Percentiles rank a stretch among this genome's conserved stretches.
phyloP scores from a whole-genome alignment of 1,140 invertebrate species.

The Globodera rostochiensis region DNA sequence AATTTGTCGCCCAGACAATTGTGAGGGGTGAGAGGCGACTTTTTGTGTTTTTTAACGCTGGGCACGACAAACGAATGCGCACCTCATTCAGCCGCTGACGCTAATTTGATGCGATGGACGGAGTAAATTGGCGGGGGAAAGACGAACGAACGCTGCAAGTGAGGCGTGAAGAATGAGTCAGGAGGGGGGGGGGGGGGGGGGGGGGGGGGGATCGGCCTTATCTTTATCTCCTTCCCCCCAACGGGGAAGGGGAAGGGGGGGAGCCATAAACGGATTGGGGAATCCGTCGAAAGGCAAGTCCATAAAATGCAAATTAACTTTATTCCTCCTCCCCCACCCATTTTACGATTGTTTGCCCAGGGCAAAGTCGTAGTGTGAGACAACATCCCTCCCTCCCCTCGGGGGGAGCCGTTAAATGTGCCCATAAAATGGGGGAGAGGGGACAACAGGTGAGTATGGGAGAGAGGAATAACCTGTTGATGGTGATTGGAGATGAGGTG shows the following conservation, averaged over 20 bases:
- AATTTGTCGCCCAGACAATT: constrained; percentile 17
- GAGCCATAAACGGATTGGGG: not conserved
- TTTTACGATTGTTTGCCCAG: constrained; percentile 32
- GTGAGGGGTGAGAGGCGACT: not conserved
- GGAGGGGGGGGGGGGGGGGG: not conserved
- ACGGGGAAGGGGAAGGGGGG: not conserved
- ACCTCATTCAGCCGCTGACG: constrained; percentile 13
- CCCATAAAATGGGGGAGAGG: not conserved
- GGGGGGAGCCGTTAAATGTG: not conserved
- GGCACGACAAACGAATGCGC: constrained; percentile 16
- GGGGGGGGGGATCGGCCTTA: constrained; percentile 1
- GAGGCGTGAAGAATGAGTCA: constrained; percentile 25
- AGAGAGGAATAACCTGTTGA: not conserved
- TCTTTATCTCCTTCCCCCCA: constrained; percentile 3
- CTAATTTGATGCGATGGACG: constrained; percentile 27
- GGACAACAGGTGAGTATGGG: not conserved
- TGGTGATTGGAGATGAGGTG: constrained; percentile 11
- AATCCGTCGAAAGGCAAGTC: constrained; percentile 10
- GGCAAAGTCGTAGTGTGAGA: not conserved
- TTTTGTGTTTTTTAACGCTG: constrained; percentile 25
- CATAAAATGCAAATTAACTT: constrained; percentile 37
- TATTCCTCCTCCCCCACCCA: not conserved
- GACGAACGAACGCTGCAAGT: constrained; percentile 17
- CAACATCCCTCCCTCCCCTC: not conserved
- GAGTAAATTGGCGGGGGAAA: not conserved